Evolutionary conservation across 2,888 invertebrate genomes (phyloP).

Genomic region (Dolichopus griseipennis): DNA sequence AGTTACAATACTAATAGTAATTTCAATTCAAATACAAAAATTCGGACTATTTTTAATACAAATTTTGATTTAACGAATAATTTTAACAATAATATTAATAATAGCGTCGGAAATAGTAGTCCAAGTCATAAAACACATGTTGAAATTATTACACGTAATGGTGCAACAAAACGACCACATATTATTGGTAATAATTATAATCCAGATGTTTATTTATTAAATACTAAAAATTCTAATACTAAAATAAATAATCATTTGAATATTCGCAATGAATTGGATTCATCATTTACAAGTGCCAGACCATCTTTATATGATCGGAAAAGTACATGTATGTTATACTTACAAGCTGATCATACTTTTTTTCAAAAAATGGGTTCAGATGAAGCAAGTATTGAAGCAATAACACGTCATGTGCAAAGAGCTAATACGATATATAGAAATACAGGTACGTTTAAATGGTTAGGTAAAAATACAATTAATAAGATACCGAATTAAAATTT

Average conservation of each 20-base stretch:
- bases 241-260: slow-evolving; percentile 21
- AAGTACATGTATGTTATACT: slow-evolving; percentile 88
- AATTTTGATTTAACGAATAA: slow-evolving; percentile 14
- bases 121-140: slow-evolving; percentile 60
- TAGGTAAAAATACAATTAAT: no score
- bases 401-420: slow-evolving; percentile 88
- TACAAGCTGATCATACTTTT: slow-evolving; percentile 95
- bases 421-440: slow-evolving; percentile 82
- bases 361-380: slow-evolving; percentile 90
- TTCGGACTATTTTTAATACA: slow-evolving; percentile 21
- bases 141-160: slow-evolving; percentile 57
- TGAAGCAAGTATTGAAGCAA: slow-evolving; percentile 90
- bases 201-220: slow-evolving; percentile 38
- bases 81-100: slow-evolving; percentile 18
- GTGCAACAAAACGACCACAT: slow-evolving; percentile 54
- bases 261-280: slow-evolving; percentile 20
- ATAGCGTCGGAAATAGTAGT: slow-evolving; percentile 27
- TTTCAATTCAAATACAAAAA: slow-evolving; percentile 19
- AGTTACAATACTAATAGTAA: slow-evolving; percentile 18
- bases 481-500: no score
- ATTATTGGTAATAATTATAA: slow-evolving; percentile 53
- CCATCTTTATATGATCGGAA: slow-evolving; percentile 58
- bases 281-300: slow-evolving; percentile 28
- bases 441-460: slow-evolving; percentile 57
- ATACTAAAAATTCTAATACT: not conserved